A percentile compares a stretch with the other conserved stretches of the same genome.
Conservation (phyloP, 2,113 vertebrate species). For the Bothrops jararaca region DNA sequence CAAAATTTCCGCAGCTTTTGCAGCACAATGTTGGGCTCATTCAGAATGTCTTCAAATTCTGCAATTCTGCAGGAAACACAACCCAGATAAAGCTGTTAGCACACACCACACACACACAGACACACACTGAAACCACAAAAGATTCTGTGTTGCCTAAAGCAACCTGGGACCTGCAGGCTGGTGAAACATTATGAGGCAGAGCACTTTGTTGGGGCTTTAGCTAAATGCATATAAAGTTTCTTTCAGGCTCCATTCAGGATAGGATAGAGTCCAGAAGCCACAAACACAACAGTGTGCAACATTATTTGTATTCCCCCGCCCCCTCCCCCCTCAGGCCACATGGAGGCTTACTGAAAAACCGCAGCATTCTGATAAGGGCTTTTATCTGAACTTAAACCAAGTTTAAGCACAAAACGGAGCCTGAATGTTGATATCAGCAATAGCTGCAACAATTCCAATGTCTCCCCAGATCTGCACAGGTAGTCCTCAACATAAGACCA, state of each 20-base stretch:
- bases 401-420: background rate
- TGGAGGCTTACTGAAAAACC: background rate
- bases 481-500: background rate
- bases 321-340: background rate
- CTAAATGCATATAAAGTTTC: no score
- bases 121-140: background rate
- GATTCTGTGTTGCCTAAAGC: background rate
- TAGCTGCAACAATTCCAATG: rapidly evolving
- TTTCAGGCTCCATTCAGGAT: background rate
- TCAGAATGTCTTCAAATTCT: slow-evolving; percentile 86
- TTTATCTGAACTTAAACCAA: background rate
- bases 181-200: background rate
- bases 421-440: background rate
- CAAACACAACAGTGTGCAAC: background rate
- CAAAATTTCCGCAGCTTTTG: slow-evolving; percentile 84
- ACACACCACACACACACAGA: no score
- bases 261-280: background rate
- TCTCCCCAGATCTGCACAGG: background rate
- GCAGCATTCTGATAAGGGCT: background rate
- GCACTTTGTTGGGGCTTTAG: background rate
- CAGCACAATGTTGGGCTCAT: slow-evolving; percentile 81
- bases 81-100: background rate
- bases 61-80: slow-evolving; percentile 78
- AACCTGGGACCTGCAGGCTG: background rate
- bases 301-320: no score